Evolutionary conservation across 2,113 vertebrate species (phyloP), one percentile per base, ranked within the genome.

Genomic region (Dromaius novaehollandiae): DNA sequence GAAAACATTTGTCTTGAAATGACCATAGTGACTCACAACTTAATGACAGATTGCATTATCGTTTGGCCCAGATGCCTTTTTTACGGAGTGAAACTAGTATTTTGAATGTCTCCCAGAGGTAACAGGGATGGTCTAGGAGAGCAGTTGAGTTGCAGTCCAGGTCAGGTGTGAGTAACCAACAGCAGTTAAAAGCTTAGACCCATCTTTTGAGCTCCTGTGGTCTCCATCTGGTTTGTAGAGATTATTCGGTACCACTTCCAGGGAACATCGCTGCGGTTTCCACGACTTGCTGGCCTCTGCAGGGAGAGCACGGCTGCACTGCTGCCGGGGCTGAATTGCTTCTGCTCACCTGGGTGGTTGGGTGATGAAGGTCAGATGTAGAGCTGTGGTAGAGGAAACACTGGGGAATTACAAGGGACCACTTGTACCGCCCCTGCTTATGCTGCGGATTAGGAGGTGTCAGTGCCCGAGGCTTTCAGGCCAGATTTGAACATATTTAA

Each of bases 31-130:
- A 80, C 71, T 88, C 79, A 73, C 0, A 1, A 28, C 6, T 65
- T 88, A 83, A 66, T 70, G 48, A 69, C 58, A 69, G 38, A 30
- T 14, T 46, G 36, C 11, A 8, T 74, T 92, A 25, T 82, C 12
- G 0, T 14, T 82, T 80, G 56, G 38, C 25, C 53, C 56, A 2
- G 2, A 28, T 0, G 0, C 42, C 0, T 0, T 40, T 60, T 60
- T 64, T 20, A 2, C 46, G 32, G 38, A 80, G 32, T 24, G 61
- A 82, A 63, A 48, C 13, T 61, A 65, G 38, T 69, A 48, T 32
- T 26, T 73, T 71, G 48, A 77, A 28, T 22, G 1, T 44, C 38
- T 82, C 75, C 4, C 3, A 6, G 40, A 38, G 6, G n/a, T 48
- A 20, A 1, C 40, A 36, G 42, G 30, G 28, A 42, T 68, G 0